Conservation (phyloP, 2,113 vertebrate species). For the Zosterops hypoxanthus region DNA sequence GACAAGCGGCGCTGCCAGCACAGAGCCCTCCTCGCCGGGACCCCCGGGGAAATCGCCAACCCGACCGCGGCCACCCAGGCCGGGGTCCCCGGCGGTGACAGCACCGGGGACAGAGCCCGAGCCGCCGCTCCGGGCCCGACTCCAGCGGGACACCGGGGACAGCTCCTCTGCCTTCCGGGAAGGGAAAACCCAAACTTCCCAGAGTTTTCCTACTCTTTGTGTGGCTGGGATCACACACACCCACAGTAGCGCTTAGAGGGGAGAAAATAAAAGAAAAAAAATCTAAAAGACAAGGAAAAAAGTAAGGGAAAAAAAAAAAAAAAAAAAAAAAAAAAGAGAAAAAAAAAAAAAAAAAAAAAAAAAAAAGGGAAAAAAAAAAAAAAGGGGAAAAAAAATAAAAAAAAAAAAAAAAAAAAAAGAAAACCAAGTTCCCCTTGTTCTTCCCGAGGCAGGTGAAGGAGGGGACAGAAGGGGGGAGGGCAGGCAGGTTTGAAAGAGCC, state of each 20-base stretch:
- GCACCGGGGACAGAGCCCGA: not conserved
- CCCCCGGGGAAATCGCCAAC: not conserved
- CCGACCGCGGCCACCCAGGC: not conserved
- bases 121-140: not conserved
- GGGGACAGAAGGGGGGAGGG: not conserved
- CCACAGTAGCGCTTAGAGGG: accelerated
- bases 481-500: not conserved
- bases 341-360: accelerated
- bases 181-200: not conserved
- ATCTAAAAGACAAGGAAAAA: too few relatives aligned
- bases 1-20: not conserved
- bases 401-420: too few relatives aligned
- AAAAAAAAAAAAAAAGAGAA: accelerated
- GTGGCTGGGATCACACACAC: not conserved
- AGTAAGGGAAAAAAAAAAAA: accelerated
- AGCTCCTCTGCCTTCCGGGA: not conserved
- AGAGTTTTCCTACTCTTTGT: not conserved
- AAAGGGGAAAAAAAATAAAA: accelerated
- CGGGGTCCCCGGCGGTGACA: too few relatives aligned
- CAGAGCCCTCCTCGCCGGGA: not conserved
- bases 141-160: not conserved
- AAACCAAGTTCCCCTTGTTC: not conserved
- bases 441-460: not conserved
- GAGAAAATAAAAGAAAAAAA: accelerated
- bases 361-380: accelerated